Evolutionary conservation across 2,888 invertebrate genomes (phyloP).

Genomic region (Dryomyza anilis): DNA sequence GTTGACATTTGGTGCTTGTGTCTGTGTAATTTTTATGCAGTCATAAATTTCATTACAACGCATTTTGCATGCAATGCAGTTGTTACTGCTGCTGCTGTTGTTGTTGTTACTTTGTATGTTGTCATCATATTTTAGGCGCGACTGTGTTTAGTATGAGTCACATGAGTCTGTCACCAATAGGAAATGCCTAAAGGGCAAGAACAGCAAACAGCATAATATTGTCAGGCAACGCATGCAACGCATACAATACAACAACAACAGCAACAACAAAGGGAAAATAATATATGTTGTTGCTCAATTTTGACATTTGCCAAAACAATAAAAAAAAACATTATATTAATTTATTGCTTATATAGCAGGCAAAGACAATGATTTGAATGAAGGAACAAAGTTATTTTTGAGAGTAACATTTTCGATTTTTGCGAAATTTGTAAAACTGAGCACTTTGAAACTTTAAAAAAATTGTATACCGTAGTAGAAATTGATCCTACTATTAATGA

Average conservation of each 20-base stretch:
- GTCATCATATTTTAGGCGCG: constrained; percentile 14
- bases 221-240: neutral
- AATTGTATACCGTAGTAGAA: too few species aligned
- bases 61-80: constrained; percentile 15
- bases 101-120: neutral
- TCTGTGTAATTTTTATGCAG: neutral
- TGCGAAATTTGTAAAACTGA: too few species aligned
- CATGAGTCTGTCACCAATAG: constrained; percentile 1
- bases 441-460: too few species aligned
- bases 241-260: neutral
- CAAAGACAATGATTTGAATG: too few species aligned
- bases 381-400: too few species aligned
- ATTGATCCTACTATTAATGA: too few species aligned
- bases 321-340: too few species aligned
- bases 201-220: neutral
- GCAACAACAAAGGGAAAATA: neutral
- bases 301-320: neutral
- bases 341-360: too few species aligned
- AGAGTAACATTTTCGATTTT: too few species aligned
- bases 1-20: neutral
- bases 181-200: neutral
- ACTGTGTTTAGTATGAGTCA: neutral
- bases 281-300: neutral
- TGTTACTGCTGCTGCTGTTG: neutral
- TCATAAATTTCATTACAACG: neutral